These are phyloP conservation scores for Holocentrus rufus DNA, from an alignment of 2,797 vertebrate species.

Conservation along the genomic window DNA sequence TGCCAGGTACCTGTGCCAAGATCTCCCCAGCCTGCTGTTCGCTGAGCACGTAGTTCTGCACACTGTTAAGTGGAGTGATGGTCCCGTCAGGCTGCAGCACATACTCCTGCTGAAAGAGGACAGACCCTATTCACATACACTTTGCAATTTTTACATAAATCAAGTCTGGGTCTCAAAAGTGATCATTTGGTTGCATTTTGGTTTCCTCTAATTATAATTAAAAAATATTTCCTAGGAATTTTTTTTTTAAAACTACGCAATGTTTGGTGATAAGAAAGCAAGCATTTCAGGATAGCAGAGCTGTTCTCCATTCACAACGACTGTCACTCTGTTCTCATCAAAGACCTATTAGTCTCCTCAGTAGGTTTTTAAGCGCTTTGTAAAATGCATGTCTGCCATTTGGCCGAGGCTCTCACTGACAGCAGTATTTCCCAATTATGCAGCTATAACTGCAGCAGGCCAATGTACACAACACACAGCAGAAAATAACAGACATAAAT, in stretches of 20 bases:
- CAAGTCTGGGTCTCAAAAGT: not conserved
- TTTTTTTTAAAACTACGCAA: not conserved
- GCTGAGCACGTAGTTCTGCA: conserved; percentile 85
- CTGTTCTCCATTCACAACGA: not conserved
- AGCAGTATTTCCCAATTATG: too few relatives aligned
- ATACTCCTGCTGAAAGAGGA: conserved; percentile 76
- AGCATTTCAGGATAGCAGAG: too few relatives aligned
- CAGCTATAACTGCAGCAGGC: too few relatives aligned
- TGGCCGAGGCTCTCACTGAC: too few relatives aligned
- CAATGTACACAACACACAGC: too few relatives aligned
- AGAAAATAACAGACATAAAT: too few relatives aligned
- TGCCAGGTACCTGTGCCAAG: conserved; percentile 79
- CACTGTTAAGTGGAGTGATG: conserved; percentile 79
- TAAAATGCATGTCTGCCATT: not conserved
- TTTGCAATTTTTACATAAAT: not conserved
- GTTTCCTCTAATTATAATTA: not conserved
- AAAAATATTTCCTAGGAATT: not conserved
- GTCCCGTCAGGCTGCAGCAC: conserved; percentile 85
- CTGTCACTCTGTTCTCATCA: not conserved
- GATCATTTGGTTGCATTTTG: not conserved
- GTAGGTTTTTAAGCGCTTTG: not conserved
- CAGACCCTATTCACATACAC: not conserved
- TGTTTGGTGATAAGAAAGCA: too few relatives aligned
- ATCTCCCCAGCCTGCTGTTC: conserved; percentile 86
- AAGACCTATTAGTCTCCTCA: conserved; percentile 2